phyloP scores from a whole-genome alignment of 2,888 invertebrate genomes.

The Catocala nupta region DNA sequence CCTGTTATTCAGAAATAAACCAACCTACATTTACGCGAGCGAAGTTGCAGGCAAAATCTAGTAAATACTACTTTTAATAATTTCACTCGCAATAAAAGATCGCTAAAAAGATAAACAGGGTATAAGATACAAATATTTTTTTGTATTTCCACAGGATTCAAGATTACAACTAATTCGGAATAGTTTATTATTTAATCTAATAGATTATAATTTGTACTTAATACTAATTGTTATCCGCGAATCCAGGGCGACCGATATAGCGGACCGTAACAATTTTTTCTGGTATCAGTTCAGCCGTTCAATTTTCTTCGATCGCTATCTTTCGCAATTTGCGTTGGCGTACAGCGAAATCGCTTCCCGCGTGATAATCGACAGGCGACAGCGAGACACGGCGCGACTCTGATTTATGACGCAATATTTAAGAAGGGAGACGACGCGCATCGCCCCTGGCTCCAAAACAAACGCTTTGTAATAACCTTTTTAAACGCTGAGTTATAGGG shows the following conservation, averaged over 20 bases:
- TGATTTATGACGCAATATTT: conserved; percentile 79
- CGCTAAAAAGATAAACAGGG: too few relatives aligned
- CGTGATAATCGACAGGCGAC: conserved; percentile 79
- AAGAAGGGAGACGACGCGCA: conserved; percentile 56
- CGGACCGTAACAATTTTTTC: conserved; percentile 35
- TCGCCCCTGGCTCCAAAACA: conserved; percentile 54
- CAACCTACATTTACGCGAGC: too few relatives aligned
- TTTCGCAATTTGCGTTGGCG: conserved; percentile 60
- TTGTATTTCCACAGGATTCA: background rate
- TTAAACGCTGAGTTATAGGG: conserved; percentile 44
- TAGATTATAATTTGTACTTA: conserved; percentile 15
- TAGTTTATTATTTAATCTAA: background rate
- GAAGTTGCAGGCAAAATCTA: too few relatives aligned
- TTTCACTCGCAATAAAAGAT: too few relatives aligned
- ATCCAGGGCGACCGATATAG: conserved; percentile 25
- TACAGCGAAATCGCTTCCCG: conserved; percentile 62
- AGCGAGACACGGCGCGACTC: conserved; percentile 63
- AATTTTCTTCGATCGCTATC: conserved; percentile 64
- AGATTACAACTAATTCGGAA: background rate
- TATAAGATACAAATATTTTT: too few relatives aligned
- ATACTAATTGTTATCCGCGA: conserved; percentile 23
- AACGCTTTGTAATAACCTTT: conserved; percentile 52
- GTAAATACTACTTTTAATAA: too few relatives aligned
- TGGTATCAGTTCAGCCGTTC: conserved; percentile 54
- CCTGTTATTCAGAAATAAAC: too few relatives aligned